Evolutionary conservation across 92 coral and sea anemone genomes (phyloP), one percentile per base, ranked within the genome.

Genomic region (Pocillopora grandis): DNA sequence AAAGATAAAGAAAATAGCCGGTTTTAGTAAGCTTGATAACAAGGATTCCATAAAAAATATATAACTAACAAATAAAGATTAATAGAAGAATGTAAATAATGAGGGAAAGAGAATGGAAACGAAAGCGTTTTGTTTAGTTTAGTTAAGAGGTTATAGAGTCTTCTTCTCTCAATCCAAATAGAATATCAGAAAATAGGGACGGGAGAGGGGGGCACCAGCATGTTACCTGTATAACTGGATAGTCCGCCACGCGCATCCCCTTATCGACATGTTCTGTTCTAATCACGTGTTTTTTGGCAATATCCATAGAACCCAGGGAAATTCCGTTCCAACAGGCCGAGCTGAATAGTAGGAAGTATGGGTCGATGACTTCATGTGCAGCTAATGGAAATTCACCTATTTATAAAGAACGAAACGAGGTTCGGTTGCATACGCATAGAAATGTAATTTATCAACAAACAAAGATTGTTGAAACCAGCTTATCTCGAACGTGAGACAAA

Each of bases 271-370:
- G 93, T 17, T 88, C 90, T 59, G 87, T 89, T 84, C 84, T 85
- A 6, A 10, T 89, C 81, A 89, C 92, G 68, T 89, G 92, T 63
- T 86, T 90, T 62, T 68, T 87, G 21, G 93, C 79, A 57, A 90
- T 73, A 63, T 90, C 93, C 35, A 90, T 90, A 36, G 90, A 66
- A 10, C 93, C 93, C 90, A 90, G 15, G 12, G 90, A 85, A 0
- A 78, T 33, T 66, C 93, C 93, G 70, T 90, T 90, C 93, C 93
- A 90, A 55, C 93, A 90, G 60, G 93, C 90, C 9, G 93, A 90
- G 52, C 88, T 71, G 73, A 87, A 85, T 1, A 90, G 79, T 9
- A 90, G 85, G 82, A 90, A 90, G 82, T 83, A 90, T 18, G 93
- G 93, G 66, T 90, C 90, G 82, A 83, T 78, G 18, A 90, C 85